phyloP scores from a whole-genome alignment of 2,797 vertebrate genomes.

The Hoplostethus mediterraneus region DNA sequence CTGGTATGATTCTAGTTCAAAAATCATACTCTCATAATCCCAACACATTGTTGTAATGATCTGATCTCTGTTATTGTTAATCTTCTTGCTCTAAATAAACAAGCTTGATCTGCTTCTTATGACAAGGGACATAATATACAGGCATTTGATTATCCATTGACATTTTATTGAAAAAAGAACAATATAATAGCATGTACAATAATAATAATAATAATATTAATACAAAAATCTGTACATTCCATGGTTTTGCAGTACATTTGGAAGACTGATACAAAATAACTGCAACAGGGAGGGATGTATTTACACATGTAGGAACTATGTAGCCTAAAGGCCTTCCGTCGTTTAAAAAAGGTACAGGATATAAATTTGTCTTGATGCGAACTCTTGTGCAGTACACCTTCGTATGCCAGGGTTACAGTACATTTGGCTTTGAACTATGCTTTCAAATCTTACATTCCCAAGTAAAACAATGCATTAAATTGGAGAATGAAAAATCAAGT shows the following conservation, averaged over 20 bases:
- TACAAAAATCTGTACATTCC: slow-evolving; percentile 99
- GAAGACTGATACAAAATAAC: slow-evolving; percentile 96
- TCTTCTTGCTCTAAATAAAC: not conserved
- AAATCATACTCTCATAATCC: not conserved
- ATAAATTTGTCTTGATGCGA: slow-evolving; percentile 70
- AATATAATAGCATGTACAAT: slow-evolving; percentile 97
- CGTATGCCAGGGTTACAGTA: slow-evolving; percentile 86
- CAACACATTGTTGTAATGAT: not conserved
- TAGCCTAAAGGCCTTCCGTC: slow-evolving; percentile 81
- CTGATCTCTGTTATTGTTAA: not conserved
- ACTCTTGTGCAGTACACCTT: slow-evolving; percentile 77
- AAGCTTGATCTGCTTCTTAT: not conserved
- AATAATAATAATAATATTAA: slow-evolving; percentile 88
- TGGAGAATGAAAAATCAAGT: slow-evolving; percentile 57
- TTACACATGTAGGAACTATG: slow-evolving; percentile 74
- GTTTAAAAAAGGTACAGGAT: slow-evolving; percentile 65
- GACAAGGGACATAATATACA: slow-evolving; percentile 10
- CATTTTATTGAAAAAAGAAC: slow-evolving; percentile 98
- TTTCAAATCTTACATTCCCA: slow-evolving; percentile 68
- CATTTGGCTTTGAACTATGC: slow-evolving; percentile 80
- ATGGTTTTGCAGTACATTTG: slow-evolving; percentile 97
- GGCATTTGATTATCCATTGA: slow-evolving; percentile 69
- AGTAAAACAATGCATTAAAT: slow-evolving; percentile 44
- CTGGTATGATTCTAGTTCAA: not conserved
- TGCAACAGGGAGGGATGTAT: slow-evolving; percentile 84